These are phyloP conservation scores for Archivesica marissinica DNA, from an alignment of 1,140 invertebrate genomes.

Conservation along the genomic window DNA sequence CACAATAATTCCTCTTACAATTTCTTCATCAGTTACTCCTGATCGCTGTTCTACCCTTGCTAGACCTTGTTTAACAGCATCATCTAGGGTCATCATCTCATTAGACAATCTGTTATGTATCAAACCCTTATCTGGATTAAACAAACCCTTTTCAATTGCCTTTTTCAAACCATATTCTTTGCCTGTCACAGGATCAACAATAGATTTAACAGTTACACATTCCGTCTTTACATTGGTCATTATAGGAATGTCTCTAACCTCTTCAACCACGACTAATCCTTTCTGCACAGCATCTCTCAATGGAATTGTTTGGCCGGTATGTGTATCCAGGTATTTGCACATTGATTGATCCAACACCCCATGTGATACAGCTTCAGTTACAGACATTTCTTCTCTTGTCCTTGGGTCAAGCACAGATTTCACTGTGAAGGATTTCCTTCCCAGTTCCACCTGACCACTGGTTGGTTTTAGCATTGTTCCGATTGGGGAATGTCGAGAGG, in stretches of 20 bases:
- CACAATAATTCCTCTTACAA: constrained; percentile 71
- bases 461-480: constrained; percentile 56
- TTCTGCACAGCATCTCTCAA: constrained; percentile 91
- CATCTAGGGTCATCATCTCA: constrained; percentile 83
- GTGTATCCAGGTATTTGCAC: constrained; percentile 87
- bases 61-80: constrained; percentile 87
- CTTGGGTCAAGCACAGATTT: constrained; percentile 92
- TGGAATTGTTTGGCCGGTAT: constrained; percentile 90
- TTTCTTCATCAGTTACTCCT: constrained; percentile 68
- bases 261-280: constrained; percentile 69
- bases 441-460: constrained; percentile 58
- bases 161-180: constrained; percentile 91
- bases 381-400: constrained; percentile 91
- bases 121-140: constrained; percentile 74
- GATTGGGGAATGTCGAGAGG: background rate
- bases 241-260: constrained; percentile 85
- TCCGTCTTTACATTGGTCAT: constrained; percentile 91
- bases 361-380: constrained; percentile 92
- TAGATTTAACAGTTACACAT: constrained; percentile 87
- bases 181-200: constrained; percentile 85
- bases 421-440: constrained; percentile 67
- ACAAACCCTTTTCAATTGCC: constrained; percentile 90
- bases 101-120: constrained; percentile 80
- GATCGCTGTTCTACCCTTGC: constrained; percentile 81
- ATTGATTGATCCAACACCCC: constrained; percentile 86